Evolutionary conservation across 1,140 invertebrate species (phyloP).

Genomic region (Drosophila melanica): DNA sequence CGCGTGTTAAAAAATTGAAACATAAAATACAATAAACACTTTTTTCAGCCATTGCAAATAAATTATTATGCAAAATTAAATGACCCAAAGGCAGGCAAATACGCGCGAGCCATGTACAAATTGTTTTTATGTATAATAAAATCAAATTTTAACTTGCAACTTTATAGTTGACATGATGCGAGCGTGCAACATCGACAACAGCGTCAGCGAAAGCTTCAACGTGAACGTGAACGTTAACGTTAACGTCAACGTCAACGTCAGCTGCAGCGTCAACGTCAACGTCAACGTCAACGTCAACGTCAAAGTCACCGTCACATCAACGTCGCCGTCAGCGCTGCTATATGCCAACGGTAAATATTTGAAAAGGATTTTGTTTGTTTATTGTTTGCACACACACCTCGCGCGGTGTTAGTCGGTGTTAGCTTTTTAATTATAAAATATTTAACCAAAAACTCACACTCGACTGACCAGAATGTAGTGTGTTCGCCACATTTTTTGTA

Average conservation of each 20-base stretch:
- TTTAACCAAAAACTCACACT: slow-evolving; percentile 83
- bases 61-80: slow-evolving; percentile 83
- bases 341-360: slow-evolving; percentile 84
- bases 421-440: slow-evolving; percentile 84
- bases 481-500: slow-evolving; percentile 9
- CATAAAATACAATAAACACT: slow-evolving; percentile 72
- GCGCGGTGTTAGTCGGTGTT: slow-evolving; percentile 83
- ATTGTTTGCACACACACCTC: slow-evolving; percentile 83
- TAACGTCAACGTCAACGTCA: slow-evolving; percentile 14
- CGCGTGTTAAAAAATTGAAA: slow-evolving; percentile 73
- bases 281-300: slow-evolving; percentile 26
- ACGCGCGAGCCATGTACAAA: slow-evolving; percentile 24
- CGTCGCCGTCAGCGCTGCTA: slow-evolving; percentile 53
- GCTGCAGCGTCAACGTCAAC: slow-evolving; percentile 17
- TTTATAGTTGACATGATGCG: slow-evolving; percentile 33
- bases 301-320: slow-evolving; percentile 32
- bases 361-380: slow-evolving; percentile 84
- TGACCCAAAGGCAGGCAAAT: slow-evolving; percentile 72
- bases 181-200: slow-evolving; percentile 10
- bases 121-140: slow-evolving; percentile 54
- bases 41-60: slow-evolving; percentile 69
- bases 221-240: slow-evolving; percentile 11
- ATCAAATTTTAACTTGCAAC: slow-evolving; percentile 70
- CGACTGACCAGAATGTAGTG: slow-evolving; percentile 48
- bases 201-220: slow-evolving; percentile 13